Evolutionary conservation across 2,113 vertebrate genomes (phyloP), one percentile per base, ranked within the genome.

Genomic region (Salvelinus sp.): DNA sequence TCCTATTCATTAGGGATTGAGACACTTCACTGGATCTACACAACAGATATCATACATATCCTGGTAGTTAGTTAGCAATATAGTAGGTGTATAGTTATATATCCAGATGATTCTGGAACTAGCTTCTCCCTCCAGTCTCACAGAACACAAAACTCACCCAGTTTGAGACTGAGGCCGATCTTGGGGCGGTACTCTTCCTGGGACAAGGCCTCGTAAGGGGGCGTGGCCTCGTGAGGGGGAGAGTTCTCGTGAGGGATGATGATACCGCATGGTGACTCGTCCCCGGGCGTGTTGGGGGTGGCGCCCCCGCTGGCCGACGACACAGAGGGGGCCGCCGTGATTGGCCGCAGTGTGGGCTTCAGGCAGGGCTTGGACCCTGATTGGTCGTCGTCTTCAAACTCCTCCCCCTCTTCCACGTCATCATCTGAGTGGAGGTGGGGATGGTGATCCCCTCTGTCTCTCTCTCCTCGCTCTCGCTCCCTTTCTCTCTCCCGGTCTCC

Each of bases 221-320:
- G 97, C 50, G 95, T 95, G 10, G 94, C 94, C 69, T 98, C 96
- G 0, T 54, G 50, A 18, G 95, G 97, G 7, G 98, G 98, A 0
- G 98, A 99, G 88, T 99, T 98, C 91, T 99, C 98, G 12, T 99
- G 97, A 68, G 98, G 98, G 82, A 99, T 99, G 87, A 99, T 99
- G 89, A 99, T 99, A 76, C 98, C 98, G 79, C 96, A 97, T 3
- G 98, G 98, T 69, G 98, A 99, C 79, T 98, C 97, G n/a, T 98
- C 95, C 33, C 96, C 95, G 2, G 97, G 96, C 1, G 97, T 96
- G 89, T 97, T 95, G 58, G 98, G 98, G 4, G 98, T 96, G 74
- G 93, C 97, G 30, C 96, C 95, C 81, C 96, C 96, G 72, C 98
- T 99, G 83, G 94, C 96, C 38, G 98, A 99, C 5, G 97, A 98